Conservation (phyloP, 2,113 vertebrate genomes). For the Ailuropoda melanoleuca region DNA sequence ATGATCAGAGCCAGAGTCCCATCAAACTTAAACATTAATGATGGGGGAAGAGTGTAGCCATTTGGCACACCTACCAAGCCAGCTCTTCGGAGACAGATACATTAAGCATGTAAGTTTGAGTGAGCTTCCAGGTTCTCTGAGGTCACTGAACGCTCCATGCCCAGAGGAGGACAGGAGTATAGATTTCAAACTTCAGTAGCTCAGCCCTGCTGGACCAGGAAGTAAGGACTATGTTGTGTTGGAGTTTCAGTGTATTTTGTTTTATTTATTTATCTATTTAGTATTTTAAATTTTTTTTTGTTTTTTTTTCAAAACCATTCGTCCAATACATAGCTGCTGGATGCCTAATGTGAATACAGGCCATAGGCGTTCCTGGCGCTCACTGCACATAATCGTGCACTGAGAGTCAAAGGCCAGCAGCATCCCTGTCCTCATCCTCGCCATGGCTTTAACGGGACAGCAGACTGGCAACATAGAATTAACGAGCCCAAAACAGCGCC, state of each 20-base stretch:
- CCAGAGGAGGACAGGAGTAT: not conserved
- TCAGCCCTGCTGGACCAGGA: not conserved
- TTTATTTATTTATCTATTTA: not conserved
- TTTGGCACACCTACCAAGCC: rapidly evolving
- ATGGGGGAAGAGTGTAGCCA: conserved; percentile 20
- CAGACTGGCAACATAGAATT: not conserved
- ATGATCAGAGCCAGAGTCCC: conserved; percentile 49
- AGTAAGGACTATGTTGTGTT: rapidly evolving
- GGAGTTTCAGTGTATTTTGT: no score
- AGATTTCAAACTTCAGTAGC: not conserved
- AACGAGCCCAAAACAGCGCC: not conserved
- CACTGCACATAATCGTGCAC: rapidly evolving
- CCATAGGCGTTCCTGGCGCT: rapidly evolving
- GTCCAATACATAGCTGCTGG: not conserved
- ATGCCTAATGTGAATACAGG: rapidly evolving
- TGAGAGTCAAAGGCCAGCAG: rapidly evolving
- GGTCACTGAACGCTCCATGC: not conserved
- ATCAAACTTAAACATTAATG: not conserved
- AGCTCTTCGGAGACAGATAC: not conserved
- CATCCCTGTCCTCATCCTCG: rapidly evolving
- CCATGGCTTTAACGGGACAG: not conserved
- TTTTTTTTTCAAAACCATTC: not conserved
- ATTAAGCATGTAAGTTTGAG: not conserved
- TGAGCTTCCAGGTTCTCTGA: conserved; percentile 4
- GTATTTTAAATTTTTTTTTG: not conserved